These are phyloP conservation scores for Chloroceryle aenea DNA, from an alignment of 2,113 vertebrate genomes.

Conservation along the genomic window DNA sequence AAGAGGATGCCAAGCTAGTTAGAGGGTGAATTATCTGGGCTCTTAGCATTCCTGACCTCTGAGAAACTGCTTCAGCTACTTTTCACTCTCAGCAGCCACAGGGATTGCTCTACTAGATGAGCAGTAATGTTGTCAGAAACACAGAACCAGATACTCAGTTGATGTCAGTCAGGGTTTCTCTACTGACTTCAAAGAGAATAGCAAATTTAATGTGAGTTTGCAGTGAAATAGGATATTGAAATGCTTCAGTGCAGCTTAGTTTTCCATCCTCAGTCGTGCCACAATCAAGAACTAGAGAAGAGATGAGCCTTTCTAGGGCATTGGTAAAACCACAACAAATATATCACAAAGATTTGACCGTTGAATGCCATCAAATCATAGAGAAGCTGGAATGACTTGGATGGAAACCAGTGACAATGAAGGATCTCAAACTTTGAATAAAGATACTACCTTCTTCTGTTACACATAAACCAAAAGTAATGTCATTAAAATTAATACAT, in stretches of 20 bases:
- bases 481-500: constrained; percentile 48
- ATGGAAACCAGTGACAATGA: constrained; percentile 45
- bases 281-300: neutral
- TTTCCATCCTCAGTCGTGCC: constrained; percentile 8
- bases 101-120: constrained; percentile 5
- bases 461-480: constrained; percentile 7
- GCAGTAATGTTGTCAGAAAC: constrained; percentile 39
- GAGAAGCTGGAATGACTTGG: constrained; percentile 7
- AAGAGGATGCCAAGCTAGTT: neutral
- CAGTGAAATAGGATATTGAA: constrained; percentile 41
- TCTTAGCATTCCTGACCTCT: neutral
- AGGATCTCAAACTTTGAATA: constrained; percentile 27
- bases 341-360: constrained; percentile 14
- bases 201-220: constrained; percentile 42
- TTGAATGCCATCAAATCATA: constrained; percentile 21
- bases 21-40: neutral
- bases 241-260: constrained; percentile 13
- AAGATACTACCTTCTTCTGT: constrained; percentile 28
- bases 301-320: neutral
- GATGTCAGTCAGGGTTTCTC: constrained; percentile 53
- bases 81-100: neutral
- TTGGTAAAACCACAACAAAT: constrained; percentile 30
- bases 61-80: neutral
- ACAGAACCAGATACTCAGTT: constrained; percentile 13
- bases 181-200: constrained; percentile 59